Evolutionary conservation across 2,888 invertebrate genomes (phyloP).

Genomic region (Eristalis pertinax): DNA sequence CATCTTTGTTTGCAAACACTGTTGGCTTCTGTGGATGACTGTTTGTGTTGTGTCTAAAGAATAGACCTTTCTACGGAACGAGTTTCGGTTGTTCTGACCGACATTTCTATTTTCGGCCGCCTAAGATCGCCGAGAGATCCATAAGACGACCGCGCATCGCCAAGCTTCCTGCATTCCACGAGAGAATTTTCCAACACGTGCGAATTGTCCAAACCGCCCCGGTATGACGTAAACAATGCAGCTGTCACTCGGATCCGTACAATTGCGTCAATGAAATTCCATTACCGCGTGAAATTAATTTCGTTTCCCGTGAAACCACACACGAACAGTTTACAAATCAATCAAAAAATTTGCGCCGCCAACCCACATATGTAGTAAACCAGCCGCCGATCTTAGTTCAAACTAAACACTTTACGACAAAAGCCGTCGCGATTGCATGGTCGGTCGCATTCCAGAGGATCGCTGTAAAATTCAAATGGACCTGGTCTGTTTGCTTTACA

Average conservation of each 20-base stretch:
- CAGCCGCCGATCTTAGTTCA: not conserved
- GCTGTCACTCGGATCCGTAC: constrained; percentile 10
- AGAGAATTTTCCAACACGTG: not conserved
- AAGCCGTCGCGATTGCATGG: constrained; percentile 25
- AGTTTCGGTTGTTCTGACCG: too few relatives aligned
- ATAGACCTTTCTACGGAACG: too few relatives aligned
- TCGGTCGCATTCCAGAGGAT: constrained; percentile 41
- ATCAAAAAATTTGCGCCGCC: not conserved
- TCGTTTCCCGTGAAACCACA: not conserved
- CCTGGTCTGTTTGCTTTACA: constrained; percentile 58
- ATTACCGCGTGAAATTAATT: constrained; percentile 24
- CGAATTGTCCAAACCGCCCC: not conserved
- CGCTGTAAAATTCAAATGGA: constrained; percentile 48
- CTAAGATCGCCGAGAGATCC: too few relatives aligned
- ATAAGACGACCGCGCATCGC: too few relatives aligned
- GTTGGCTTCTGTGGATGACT: too few relatives aligned
- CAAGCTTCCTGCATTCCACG: too few relatives aligned
- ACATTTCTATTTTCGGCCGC: too few relatives aligned
- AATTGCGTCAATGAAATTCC: constrained; percentile 58
- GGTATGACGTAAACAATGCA: constrained; percentile 19
- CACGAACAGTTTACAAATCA: not conserved
- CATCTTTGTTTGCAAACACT: too few relatives aligned
- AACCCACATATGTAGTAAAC: not conserved
- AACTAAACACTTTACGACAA: constrained; percentile 9
- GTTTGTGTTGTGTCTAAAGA: too few relatives aligned